phyloP scores from a whole-genome alignment of 2,888 invertebrate species.

The Steinernema hermaphroditum region DNA sequence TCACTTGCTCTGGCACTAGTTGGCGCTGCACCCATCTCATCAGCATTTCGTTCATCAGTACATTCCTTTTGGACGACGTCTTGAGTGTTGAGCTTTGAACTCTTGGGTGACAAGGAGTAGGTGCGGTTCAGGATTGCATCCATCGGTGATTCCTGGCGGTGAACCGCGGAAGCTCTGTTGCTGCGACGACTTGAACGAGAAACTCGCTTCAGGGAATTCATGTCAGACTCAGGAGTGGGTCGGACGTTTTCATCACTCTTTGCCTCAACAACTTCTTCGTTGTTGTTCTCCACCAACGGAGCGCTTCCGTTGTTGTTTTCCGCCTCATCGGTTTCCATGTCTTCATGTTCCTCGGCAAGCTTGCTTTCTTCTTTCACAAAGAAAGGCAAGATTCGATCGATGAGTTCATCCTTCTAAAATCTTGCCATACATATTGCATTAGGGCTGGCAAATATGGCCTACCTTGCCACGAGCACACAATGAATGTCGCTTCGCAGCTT shows the following conservation, averaged over 20 bases:
- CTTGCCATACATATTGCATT: neutral
- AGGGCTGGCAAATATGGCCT: neutral
- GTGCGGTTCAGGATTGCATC: neutral
- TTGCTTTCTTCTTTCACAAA: neutral
- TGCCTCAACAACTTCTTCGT: neutral
- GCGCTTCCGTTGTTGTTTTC: neutral
- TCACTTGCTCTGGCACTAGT: too few relatives aligned
- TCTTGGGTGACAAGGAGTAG: constrained; percentile 21
- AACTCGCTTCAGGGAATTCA: too few relatives aligned
- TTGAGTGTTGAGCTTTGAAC: neutral
- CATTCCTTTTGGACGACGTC: too few relatives aligned
- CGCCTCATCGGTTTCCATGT: neutral
- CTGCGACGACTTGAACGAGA: neutral
- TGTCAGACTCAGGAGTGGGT: too few relatives aligned
- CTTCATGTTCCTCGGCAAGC: neutral
- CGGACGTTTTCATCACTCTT: neutral
- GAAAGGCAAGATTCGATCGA: neutral
- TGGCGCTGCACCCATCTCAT: too few relatives aligned
- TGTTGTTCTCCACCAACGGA: too few relatives aligned
- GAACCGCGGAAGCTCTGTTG: neutral
- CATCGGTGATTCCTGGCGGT: neutral
- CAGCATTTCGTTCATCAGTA: too few relatives aligned
- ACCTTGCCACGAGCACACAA: neutral
- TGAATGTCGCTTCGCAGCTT: neutral
- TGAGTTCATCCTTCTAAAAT: neutral